phyloP scores from a whole-genome alignment of 2,113 vertebrate genomes.

The Tragelaphus strepsiceros region DNA sequence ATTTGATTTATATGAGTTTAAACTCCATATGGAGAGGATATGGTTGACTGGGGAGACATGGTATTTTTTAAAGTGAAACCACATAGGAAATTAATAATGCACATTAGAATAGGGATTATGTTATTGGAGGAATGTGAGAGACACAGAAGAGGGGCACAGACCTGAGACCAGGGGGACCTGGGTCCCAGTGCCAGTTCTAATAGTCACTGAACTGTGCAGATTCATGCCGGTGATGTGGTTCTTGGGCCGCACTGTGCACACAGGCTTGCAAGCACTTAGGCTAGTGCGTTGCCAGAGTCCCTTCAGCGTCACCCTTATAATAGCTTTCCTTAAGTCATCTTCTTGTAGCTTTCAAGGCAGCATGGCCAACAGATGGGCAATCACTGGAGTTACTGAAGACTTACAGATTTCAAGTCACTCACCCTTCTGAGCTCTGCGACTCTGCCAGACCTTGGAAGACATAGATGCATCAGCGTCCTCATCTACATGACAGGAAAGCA shows the following conservation, averaged over 20 bases:
- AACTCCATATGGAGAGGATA: neutral
- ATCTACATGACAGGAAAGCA: accelerated
- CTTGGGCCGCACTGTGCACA: accelerated
- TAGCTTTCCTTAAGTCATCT: neutral
- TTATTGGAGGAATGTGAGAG: neutral
- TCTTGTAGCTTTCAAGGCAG: neutral
- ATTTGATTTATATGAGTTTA: slow-evolving; percentile 60
- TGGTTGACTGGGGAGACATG: neutral
- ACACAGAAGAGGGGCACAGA: accelerated
- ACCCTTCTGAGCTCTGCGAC: neutral
- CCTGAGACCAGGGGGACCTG: neutral
- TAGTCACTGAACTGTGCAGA: accelerated
- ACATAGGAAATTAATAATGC: neutral
- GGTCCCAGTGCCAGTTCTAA: neutral
- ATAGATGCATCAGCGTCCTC: accelerated
- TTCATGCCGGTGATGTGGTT: accelerated
- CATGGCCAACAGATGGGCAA: accelerated
- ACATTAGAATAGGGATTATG: neutral
- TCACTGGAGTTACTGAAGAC: neutral
- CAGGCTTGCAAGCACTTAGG: accelerated
- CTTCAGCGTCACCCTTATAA: accelerated
- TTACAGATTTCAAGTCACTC: accelerated
- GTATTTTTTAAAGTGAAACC: neutral
- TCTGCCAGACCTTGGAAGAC: accelerated
- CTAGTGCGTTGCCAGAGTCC: neutral